These are phyloP conservation scores for Malurus elegans DNA, from an alignment of 2,113 vertebrate species.

Conservation along the genomic window DNA sequence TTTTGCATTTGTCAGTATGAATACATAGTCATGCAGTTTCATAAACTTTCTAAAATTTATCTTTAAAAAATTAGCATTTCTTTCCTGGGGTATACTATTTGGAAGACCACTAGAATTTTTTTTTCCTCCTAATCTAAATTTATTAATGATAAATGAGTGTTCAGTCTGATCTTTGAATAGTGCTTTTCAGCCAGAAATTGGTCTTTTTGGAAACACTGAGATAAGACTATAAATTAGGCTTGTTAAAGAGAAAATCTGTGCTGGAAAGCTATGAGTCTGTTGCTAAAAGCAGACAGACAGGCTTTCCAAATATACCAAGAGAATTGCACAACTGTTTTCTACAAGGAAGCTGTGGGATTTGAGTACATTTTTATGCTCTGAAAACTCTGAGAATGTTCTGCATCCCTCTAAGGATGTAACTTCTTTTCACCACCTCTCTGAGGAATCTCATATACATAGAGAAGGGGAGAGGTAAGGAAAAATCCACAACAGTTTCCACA, in stretches of 20 bases:
- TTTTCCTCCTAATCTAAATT: background rate
- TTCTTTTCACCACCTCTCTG: background rate
- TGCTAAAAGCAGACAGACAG: constrained; percentile 7
- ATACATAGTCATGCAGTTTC: background rate
- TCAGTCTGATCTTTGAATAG: background rate
- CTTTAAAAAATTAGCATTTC: background rate
- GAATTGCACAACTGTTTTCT: constrained; percentile 28
- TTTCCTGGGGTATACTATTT: background rate
- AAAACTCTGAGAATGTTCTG: constrained; percentile 20
- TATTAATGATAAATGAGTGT: background rate
- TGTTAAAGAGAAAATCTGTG: background rate
- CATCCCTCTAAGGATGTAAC: background rate
- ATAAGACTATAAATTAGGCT: constrained; percentile 1
- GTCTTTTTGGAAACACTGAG: background rate
- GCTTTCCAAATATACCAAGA: constrained; percentile 1
- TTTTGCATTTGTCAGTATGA: background rate
- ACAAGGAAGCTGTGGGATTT: background rate
- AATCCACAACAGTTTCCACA: constrained; percentile 4
- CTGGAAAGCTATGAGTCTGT: background rate
- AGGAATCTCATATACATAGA: background rate
- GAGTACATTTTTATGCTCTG: constrained; percentile 39
- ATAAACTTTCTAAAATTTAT: background rate
- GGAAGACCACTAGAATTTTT: background rate
- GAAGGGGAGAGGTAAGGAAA: background rate
- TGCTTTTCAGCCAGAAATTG: background rate